Evolutionary conservation across 2,888 invertebrate genomes (phyloP).

Genomic region (Ennomos fuscantarius): DNA sequence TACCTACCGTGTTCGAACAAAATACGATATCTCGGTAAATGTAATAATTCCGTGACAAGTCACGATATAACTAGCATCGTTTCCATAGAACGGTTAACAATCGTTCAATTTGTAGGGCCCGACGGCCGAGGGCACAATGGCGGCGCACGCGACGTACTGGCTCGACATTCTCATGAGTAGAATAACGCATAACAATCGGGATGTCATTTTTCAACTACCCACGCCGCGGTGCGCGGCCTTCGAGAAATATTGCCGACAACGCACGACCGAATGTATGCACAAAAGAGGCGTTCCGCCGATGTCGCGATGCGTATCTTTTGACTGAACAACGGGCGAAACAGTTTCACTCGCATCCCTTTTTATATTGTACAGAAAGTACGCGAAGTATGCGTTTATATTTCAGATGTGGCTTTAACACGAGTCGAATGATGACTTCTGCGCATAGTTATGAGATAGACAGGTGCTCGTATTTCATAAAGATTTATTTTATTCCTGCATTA

Average conservation of each 20-base stretch:
- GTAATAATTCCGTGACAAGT: constrained; percentile 75
- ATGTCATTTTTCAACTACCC: constrained; percentile 86
- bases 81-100: constrained; percentile 78
- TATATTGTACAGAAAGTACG: constrained; percentile 63
- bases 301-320: constrained; percentile 78
- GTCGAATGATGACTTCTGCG: constrained; percentile 40
- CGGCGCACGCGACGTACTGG: constrained; percentile 74
- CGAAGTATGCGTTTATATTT: constrained; percentile 51
- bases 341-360: constrained; percentile 63
- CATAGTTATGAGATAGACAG: constrained; percentile 33
- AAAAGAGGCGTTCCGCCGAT: constrained; percentile 75
- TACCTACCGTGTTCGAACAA: constrained; percentile 54
- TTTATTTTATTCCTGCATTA: constrained; percentile 29
- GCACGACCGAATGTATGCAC: constrained; percentile 65
- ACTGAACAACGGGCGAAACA: constrained; percentile 71
- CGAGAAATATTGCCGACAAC: constrained; percentile 81
- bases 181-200: constrained; percentile 85
- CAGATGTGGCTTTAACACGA: constrained; percentile 35
- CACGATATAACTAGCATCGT: constrained; percentile 71
- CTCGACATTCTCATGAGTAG: constrained; percentile 81
- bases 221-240: constrained; percentile 66
- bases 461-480: constrained; percentile 32
- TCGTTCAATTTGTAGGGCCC: constrained; percentile 81
- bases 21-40: constrained; percentile 67
- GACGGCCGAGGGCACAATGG: constrained; percentile 72